A percentile compares a stretch with the other conserved stretches of the same genome.
phyloP scores from a whole-genome alignment of 2,113 vertebrate species.

The Actinemys pallida region DNA sequence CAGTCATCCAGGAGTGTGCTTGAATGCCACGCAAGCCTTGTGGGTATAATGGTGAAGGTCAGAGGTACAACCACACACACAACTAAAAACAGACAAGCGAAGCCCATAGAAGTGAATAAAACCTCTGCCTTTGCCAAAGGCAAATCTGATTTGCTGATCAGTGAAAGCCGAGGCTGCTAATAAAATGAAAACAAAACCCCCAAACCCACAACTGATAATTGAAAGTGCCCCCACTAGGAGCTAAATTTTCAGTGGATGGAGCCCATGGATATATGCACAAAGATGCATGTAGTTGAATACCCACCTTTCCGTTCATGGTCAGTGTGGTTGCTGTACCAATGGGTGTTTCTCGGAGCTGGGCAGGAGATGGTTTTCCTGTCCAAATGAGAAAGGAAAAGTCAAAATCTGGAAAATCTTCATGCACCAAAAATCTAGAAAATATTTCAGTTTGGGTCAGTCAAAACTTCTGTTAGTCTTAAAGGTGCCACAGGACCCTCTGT shows the following conservation, averaged over 20 bases:
- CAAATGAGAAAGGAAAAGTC: not conserved
- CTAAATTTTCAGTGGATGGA: not conserved
- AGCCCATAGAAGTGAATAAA: not conserved
- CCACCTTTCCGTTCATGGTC: not conserved
- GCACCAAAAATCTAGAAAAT: not conserved
- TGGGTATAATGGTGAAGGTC: not conserved
- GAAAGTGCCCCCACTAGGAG: not conserved
- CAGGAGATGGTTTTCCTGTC: not conserved
- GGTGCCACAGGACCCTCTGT: too few relatives aligned
- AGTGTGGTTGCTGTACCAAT: not conserved
- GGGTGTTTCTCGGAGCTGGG: too few relatives aligned
- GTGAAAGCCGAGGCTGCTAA: not conserved
- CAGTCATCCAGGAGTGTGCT: not conserved
- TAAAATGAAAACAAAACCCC: too few relatives aligned
- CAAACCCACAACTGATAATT: not conserved
- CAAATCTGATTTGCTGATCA: not conserved
- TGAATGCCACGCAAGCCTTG: not conserved
- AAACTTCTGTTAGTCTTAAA: not conserved
- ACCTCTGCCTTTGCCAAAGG: not conserved
- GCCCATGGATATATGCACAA: not conserved
- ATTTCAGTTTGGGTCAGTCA: not conserved
- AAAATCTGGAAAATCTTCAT: not conserved
- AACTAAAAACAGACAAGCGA: not conserved
- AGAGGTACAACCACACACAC: not conserved
- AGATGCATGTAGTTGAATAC: not conserved